phyloP scores from a whole-genome alignment of 2,888 invertebrate genomes.

The Ypsolopha sequella region DNA sequence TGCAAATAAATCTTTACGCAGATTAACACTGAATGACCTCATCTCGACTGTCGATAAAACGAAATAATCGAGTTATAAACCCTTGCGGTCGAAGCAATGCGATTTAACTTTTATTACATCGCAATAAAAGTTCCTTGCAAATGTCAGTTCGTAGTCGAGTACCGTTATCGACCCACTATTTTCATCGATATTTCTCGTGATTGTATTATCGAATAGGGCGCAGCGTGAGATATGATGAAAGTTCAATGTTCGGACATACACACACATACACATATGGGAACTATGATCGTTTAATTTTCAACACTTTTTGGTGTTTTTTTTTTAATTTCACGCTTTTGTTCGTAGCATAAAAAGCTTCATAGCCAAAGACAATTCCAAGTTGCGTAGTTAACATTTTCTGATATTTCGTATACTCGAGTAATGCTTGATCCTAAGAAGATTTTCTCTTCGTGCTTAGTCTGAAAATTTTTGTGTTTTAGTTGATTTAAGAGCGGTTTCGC shows the following conservation, averaged over 20 bases:
- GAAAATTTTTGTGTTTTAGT: too few relatives aligned
- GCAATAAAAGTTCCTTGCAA: not conserved
- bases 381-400: too few relatives aligned
- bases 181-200: constrained; percentile 23
- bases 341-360: too few relatives aligned
- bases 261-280: not conserved
- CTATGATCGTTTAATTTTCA: not conserved
- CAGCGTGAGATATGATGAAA: constrained; percentile 50
- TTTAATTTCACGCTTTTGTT: too few relatives aligned
- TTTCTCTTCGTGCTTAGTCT: too few relatives aligned
- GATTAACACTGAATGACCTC: not conserved
- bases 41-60: not conserved
- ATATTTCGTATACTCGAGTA: too few relatives aligned
- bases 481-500: too few relatives aligned
- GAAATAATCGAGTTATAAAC: not conserved
- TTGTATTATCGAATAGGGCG: constrained; percentile 13
- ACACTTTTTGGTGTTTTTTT: too few relatives aligned
- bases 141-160: not conserved
- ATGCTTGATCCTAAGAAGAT: too few relatives aligned
- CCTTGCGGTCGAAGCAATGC: not conserved
- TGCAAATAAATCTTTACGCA: not conserved
- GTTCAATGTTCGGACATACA: constrained; percentile 25
- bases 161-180: constrained; percentile 4
- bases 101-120: not conserved
- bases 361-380: too few relatives aligned